Conservation (phyloP, 2,113 vertebrate genomes). For the Anser cygnoides region DNA sequence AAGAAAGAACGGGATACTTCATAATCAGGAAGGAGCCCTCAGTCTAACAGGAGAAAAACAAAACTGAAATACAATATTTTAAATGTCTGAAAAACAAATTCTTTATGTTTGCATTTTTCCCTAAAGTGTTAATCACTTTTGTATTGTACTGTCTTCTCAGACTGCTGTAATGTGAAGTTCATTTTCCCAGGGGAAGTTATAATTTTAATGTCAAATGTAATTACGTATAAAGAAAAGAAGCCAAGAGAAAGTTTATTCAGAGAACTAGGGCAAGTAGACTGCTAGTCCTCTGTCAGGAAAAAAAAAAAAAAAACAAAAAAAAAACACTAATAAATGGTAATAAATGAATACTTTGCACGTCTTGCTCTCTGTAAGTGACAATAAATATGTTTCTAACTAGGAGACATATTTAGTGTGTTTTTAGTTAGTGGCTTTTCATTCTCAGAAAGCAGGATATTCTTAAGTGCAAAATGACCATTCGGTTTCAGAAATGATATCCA, state of each 20-base stretch:
- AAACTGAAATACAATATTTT: neutral
- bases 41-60: neutral
- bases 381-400: no score
- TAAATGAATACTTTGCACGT: neutral
- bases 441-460: neutral
- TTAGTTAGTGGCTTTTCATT: neutral
- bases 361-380: neutral
- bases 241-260: slow-evolving; percentile 6
- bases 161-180: slow-evolving; percentile 2
- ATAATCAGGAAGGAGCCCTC: neutral
- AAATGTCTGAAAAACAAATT: neutral
- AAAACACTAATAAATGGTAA: neutral
- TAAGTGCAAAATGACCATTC: neutral
- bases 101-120: neutral
- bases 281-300: neutral
- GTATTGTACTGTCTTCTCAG: slow-evolving; percentile 16
- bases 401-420: neutral
- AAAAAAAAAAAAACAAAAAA: neutral
- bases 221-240: slow-evolving; percentile 37
- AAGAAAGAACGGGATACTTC: neutral
- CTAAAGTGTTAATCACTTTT: slow-evolving; percentile 24
- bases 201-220: slow-evolving; percentile 48
- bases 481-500: neutral
- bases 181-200: slow-evolving; percentile 32
- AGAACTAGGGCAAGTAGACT: neutral